These are phyloP conservation scores for Anagyrus pseudococci DNA, from an alignment of 2,888 invertebrate species.

Conservation along the genomic window DNA sequence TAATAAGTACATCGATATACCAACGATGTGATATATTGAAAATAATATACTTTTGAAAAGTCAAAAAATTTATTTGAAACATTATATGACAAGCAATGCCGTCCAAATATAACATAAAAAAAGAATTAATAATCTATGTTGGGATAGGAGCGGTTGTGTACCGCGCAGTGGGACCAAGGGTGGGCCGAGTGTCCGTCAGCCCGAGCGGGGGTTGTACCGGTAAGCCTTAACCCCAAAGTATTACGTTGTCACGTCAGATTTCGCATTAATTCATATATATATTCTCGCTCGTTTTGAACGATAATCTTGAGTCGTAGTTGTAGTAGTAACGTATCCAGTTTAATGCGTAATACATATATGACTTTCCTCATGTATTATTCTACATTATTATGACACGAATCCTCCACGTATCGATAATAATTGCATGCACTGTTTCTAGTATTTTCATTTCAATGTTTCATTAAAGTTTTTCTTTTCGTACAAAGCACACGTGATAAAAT, in stretches of 20 bases:
- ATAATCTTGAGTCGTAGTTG: conserved; percentile 58
- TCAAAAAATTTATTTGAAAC: too few relatives aligned
- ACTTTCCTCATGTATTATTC: neutral
- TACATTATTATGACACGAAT: neutral
- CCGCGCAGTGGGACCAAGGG: conserved; percentile 61
- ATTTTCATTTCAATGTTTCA: too few relatives aligned
- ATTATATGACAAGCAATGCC: too few relatives aligned
- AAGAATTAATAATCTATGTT: conserved; percentile 57
- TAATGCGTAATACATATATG: conserved; percentile 13
- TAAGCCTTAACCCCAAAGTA: conserved; percentile 59
- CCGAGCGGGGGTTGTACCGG: conserved; percentile 61
- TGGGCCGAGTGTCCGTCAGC: conserved; percentile 60
- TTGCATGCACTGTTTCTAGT: conserved; percentile 22
- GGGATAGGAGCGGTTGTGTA: conserved; percentile 61
- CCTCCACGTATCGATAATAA: conserved; percentile 8
- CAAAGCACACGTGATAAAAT: too few relatives aligned
- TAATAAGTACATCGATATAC: too few relatives aligned
- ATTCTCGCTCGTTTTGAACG: conserved; percentile 54
- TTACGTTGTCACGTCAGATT: conserved; percentile 57
- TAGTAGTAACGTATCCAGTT: conserved; percentile 54
- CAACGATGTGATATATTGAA: too few relatives aligned
- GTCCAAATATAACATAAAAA: conserved; percentile 28
- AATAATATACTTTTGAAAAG: too few relatives aligned
- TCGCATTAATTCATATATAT: conserved; percentile 47
- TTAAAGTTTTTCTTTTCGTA: too few relatives aligned